Conservation (phyloP, 1,140 invertebrate species). For the Drosophila setifemur region DNA sequence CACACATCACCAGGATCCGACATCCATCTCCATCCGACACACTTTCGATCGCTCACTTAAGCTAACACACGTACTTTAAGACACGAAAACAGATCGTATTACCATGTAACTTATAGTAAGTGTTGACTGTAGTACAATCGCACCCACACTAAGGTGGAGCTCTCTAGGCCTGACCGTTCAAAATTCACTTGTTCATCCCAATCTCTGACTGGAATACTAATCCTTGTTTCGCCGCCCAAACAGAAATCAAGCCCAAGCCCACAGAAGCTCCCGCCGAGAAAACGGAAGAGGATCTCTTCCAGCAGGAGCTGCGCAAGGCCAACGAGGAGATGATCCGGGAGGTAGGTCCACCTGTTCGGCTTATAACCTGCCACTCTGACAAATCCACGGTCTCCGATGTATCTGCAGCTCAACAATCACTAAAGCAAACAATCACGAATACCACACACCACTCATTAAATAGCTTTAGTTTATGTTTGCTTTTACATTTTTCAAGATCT, state of each 20-base stretch:
- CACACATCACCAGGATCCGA: constrained; percentile 38
- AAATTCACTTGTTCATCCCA: constrained; percentile 3
- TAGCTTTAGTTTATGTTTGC: constrained; percentile 66
- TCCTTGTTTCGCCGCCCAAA: not conserved
- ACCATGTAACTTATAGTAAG: constrained; percentile 24
- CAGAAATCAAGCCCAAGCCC: constrained; percentile 80
- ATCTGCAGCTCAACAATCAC: constrained; percentile 70
- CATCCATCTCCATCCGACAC: constrained; percentile 36
- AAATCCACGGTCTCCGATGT: not conserved
- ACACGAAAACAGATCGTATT: constrained; percentile 35
- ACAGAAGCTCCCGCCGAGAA: constrained; percentile 45
- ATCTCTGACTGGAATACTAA: not conserved
- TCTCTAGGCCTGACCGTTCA: constrained; percentile 55
- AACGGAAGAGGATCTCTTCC: constrained; percentile 66
- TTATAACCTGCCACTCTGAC: too few species aligned
- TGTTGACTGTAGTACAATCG: constrained; percentile 33
- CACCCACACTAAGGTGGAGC: constrained; percentile 47
- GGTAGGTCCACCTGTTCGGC: constrained; percentile 45
- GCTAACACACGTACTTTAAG: constrained; percentile 54
- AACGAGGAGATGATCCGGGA: constrained; percentile 80
- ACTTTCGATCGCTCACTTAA: constrained; percentile 46
- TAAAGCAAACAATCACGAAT: constrained; percentile 40
- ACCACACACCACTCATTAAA: constrained; percentile 48
- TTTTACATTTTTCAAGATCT: constrained; percentile 38
- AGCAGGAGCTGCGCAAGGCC: constrained; percentile 75